Conservation (phyloP, 2,888 invertebrate genomes). For the Urechis unicinctus region DNA sequence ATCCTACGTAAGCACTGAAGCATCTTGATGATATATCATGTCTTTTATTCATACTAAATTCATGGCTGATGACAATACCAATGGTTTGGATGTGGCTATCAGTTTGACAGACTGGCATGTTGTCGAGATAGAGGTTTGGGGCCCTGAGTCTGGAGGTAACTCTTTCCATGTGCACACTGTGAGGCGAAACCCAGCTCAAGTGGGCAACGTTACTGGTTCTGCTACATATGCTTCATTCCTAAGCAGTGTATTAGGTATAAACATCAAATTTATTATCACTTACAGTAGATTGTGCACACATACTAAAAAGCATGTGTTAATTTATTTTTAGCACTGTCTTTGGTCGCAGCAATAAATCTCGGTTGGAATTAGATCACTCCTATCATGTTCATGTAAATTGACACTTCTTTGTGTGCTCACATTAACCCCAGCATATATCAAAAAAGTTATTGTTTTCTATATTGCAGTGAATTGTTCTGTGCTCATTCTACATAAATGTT, state of each 20-base stretch:
- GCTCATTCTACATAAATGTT: too few relatives aligned
- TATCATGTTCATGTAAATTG: neutral
- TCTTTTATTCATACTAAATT: neutral
- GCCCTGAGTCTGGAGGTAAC: conserved; percentile 36
- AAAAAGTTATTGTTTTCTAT: too few relatives aligned
- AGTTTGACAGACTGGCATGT: conserved; percentile 55
- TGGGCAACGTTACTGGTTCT: conserved; percentile 55
- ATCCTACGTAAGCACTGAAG: conserved; percentile 53
- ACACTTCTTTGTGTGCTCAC: too few relatives aligned
- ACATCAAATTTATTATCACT: neutral
- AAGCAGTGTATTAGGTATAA: conserved; percentile 42
- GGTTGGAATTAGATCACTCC: too few relatives aligned
- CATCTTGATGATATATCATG: neutral
- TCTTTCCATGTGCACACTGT: conserved; percentile 48
- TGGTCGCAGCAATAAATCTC: too few relatives aligned
- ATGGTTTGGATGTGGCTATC: too few relatives aligned
- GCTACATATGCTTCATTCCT: conserved; percentile 56
- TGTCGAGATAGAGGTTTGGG: conserved; percentile 54
- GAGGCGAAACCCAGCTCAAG: conserved; percentile 54
- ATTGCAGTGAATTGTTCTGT: too few relatives aligned
- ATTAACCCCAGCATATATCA: too few relatives aligned
- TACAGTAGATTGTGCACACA: neutral
- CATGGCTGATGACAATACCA: too few relatives aligned
- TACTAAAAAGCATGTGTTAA: neutral
- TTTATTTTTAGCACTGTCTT: too few relatives aligned